Conservation (phyloP, 2,113 vertebrate genomes). For the Gnathonemus longibarbis region DNA sequence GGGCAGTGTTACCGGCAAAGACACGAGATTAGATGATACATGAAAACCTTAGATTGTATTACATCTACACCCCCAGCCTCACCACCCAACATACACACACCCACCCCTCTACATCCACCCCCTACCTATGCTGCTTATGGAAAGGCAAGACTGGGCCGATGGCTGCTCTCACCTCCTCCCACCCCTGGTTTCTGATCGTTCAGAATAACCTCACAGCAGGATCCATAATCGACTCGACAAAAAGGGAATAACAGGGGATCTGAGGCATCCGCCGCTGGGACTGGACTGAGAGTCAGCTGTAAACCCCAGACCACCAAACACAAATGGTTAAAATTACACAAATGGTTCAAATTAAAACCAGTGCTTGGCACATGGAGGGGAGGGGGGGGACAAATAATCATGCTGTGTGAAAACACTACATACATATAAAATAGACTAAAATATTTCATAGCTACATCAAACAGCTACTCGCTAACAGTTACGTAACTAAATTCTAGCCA, state of each 20-base stretch:
- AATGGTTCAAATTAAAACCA: background rate
- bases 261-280: constrained; percentile 19
- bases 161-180: constrained; percentile 9
- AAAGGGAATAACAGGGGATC: constrained; percentile 25
- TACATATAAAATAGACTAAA: background rate
- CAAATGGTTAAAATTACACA: constrained; percentile 4
- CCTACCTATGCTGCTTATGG: constrained; percentile 19
- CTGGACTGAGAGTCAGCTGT: constrained; percentile 56
- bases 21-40: background rate
- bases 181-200: background rate
- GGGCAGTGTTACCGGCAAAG: background rate
- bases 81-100: background rate
- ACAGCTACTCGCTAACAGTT: background rate
- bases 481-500: background rate
- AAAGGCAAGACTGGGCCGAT: constrained; percentile 21
- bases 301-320: constrained; percentile 47
- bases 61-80: background rate
- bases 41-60: background rate
- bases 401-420: background rate
- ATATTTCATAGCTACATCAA: background rate
- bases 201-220: constrained; percentile 7
- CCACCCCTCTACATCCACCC: background rate
- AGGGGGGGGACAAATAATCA: background rate
- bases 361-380: background rate
- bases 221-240: constrained; percentile 32